Evolutionary conservation across 2,797 vertebrate genomes (phyloP), one percentile per base, ranked within the genome.

Genomic region (Acestrorhynchus altus): DNA sequence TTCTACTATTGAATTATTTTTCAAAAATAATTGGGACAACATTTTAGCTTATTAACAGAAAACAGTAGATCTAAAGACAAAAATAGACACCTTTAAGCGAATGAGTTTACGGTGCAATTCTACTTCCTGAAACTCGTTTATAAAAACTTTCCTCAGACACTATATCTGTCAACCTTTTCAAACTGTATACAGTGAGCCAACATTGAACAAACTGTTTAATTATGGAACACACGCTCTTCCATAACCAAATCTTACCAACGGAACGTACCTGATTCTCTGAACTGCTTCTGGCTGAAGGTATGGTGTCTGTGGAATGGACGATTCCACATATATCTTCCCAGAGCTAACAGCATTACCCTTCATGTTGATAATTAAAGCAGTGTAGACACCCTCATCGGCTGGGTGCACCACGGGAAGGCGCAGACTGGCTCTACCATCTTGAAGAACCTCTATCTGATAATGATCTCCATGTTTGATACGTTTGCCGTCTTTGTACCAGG

Each of bases 341-440:
- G 98, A 99, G 88, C 97, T 98, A 85, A 99, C 95, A 5, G 95
- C 91, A 84, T 97, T 99, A 87, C 96, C 96, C 89, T 96, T 97
- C 81, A 96, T 88, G 77, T 99, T 99, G 86, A 92, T 90, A 63
- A 95, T 94, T 79, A 99, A 95, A 72, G 93, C 97, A 0, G 96
- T 98, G 76, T 99, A 99, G 83, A 99, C 95, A 15, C 97, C 98
- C 88, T 99, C 97, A 80, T 99, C 97, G 89, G 99, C 98, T 42
- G 96, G 95, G 31, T 95, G 90, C 67, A 98, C 93, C 63, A 96
- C 92, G 57, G 96, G 92, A 74, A 99, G 89, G 35, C 94, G 96
- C 4, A 99, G 93, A 82, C 94, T 97, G 83, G 96, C 96, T 46
- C 95, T 94, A 52, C 98, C 97, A 0, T 99, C 97, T 78, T 94